Conservation (phyloP, 2,888 invertebrate species). For the Drosophila multiciliata region DNA sequence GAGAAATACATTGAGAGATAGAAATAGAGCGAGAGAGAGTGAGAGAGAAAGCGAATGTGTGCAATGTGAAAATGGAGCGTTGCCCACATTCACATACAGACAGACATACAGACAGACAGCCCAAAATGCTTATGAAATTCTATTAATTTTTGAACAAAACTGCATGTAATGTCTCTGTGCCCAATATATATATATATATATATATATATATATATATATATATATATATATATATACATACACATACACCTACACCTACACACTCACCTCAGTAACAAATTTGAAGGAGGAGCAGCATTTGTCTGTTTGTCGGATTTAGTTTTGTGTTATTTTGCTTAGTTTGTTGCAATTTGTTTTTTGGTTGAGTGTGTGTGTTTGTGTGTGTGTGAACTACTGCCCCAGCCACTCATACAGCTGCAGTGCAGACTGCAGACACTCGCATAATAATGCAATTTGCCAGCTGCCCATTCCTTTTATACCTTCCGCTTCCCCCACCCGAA, state of each 20-base stretch:
- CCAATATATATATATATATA: not conserved
- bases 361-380: not conserved
- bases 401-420: slow-evolving; percentile 56
- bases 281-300: slow-evolving; percentile 12
- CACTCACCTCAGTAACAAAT: not conserved
- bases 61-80: slow-evolving; percentile 39
- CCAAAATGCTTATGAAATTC: slow-evolving; percentile 79
- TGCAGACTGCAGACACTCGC: slow-evolving; percentile 84
- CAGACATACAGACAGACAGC: slow-evolving; percentile 46
- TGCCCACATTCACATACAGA: slow-evolving; percentile 36
- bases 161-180: slow-evolving; percentile 68
- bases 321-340: slow-evolving; percentile 63
- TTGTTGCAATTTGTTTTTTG: slow-evolving; percentile 53
- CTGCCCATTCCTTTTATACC: slow-evolving; percentile 53
- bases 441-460: slow-evolving; percentile 84
- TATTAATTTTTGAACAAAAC: slow-evolving; percentile 83
- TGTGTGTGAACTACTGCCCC: slow-evolving; percentile 19
- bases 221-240: not conserved
- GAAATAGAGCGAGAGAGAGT: slow-evolving; percentile 12
- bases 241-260: not conserved
- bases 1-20: slow-evolving; percentile 9
- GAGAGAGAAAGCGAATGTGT: slow-evolving; percentile 14
- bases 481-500: slow-evolving; percentile 7
- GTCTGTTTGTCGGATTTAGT: slow-evolving; percentile 54
- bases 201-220: not conserved